Conservation (phyloP, 1,140 invertebrate species). For the Drosophila bipectinata region DNA sequence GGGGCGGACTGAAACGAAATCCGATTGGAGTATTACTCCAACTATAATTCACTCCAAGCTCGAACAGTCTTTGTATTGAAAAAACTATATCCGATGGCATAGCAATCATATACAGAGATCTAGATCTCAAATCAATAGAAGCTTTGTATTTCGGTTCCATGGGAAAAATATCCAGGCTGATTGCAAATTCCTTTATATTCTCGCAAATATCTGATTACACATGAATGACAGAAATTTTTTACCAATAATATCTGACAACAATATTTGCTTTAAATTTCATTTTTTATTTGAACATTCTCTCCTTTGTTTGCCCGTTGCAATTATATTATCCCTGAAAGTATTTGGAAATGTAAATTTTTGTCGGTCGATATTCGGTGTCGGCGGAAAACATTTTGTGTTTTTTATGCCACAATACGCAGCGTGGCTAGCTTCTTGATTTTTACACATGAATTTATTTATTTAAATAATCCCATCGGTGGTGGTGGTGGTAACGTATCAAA, state of each 20-base stretch:
- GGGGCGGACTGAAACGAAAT: slow-evolving; percentile 16
- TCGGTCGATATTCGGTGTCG: slow-evolving; percentile 48
- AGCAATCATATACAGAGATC: not conserved
- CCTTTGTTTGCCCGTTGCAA: slow-evolving; percentile 30
- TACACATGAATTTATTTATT: slow-evolving; percentile 74
- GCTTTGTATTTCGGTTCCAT: not conserved
- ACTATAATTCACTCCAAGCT: slow-evolving; percentile 15
- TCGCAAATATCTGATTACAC: not conserved
- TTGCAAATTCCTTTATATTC: not conserved
- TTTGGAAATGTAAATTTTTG: slow-evolving; percentile 46
- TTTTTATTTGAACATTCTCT: slow-evolving; percentile 10
- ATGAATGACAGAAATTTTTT: not conserved
- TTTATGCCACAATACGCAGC: slow-evolving; percentile 12
- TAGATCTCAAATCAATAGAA: not conserved
- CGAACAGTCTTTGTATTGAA: no score
- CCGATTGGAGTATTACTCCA: slow-evolving; percentile 21
- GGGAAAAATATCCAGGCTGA: not conserved
- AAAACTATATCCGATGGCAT: not conserved
- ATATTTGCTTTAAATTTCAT: slow-evolving; percentile 7
- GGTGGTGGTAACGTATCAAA: slow-evolving; percentile 51
- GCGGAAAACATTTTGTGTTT: slow-evolving; percentile 15
- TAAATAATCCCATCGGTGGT: slow-evolving; percentile 76
- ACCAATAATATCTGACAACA: not conserved
- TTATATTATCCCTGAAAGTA: slow-evolving; percentile 27
- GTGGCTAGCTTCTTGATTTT: slow-evolving; percentile 69